phyloP scores from a whole-genome alignment of 2,797 vertebrate genomes.

The Myotis planiceps region DNA sequence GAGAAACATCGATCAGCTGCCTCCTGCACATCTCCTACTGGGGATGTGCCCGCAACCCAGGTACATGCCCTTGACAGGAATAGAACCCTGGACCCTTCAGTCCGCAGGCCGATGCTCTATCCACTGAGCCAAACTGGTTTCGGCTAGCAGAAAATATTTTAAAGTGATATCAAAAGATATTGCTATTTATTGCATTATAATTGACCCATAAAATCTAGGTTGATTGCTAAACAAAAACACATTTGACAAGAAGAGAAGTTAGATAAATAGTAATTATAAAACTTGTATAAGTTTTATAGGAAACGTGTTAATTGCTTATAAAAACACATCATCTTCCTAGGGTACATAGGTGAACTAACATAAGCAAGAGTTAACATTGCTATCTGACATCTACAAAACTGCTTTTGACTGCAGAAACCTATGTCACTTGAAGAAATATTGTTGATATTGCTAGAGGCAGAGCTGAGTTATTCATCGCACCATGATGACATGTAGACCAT shows the following conservation, averaged over 20 bases:
- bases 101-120: too few relatives aligned
- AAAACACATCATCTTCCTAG: background rate
- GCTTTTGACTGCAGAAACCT: background rate
- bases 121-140: too few relatives aligned
- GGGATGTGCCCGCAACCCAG: too few relatives aligned
- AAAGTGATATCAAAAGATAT: background rate
- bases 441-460: slow-evolving; percentile 19
- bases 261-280: background rate
- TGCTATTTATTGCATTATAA: background rate
- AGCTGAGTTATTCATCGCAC: background rate
- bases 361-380: background rate
- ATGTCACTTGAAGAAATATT: background rate
- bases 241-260: background rate
- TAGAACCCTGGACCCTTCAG: too few relatives aligned
- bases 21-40: too few relatives aligned
- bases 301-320: background rate
- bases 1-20: too few relatives aligned
- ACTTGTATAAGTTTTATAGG: background rate
- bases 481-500: background rate
- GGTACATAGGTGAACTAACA: background rate
- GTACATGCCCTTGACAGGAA: too few relatives aligned
- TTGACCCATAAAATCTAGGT: background rate
- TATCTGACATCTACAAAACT: background rate
- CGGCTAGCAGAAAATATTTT: background rate
- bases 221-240: background rate